Evolutionary conservation across 2,113 vertebrate species (phyloP).

Genomic region (Perccottus glenii): DNA sequence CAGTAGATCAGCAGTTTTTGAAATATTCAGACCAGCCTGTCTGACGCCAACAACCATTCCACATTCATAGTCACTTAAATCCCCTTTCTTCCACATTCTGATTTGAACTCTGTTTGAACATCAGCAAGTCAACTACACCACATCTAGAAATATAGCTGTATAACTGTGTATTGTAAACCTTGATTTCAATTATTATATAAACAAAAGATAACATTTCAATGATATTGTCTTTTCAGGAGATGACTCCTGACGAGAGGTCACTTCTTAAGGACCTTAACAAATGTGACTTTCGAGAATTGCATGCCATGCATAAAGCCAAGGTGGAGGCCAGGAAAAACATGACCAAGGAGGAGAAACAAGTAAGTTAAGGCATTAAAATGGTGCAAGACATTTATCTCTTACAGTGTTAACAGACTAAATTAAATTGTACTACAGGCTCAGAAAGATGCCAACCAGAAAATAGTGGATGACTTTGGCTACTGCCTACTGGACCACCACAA

Average conservation of each 20-base stretch:
- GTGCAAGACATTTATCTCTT: neutral
- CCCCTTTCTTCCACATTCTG: no score
- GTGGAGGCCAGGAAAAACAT: slow-evolving; percentile 76
- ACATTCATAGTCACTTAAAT: no score
- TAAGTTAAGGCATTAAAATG: slow-evolving; percentile 21
- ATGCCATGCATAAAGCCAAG: slow-evolving; percentile 75
- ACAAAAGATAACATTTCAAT: neutral
- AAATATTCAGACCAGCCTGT: no score
- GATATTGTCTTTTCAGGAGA: slow-evolving; percentile 65
- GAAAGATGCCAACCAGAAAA: slow-evolving; percentile 77
- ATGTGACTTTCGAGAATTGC: slow-evolving; percentile 79
- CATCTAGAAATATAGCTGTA: no score
- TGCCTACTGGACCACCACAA: slow-evolving; percentile 73
- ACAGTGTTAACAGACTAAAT: neutral
- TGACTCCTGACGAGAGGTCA: slow-evolving; percentile 74
- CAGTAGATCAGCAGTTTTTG: no score
- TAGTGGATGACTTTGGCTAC: slow-evolving; percentile 75
- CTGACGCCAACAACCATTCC: no score
- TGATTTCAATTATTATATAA: no score
- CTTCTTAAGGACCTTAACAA: slow-evolving; percentile 77
- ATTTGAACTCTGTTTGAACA: no score
- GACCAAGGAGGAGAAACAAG: slow-evolving; percentile 81
- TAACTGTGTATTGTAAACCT: no score
- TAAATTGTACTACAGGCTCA: slow-evolving; percentile 41
- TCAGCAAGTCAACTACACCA: no score